A percentile compares a stretch with the other conserved stretches of the same genome.
phyloP scores from a whole-genome alignment of 2,797 vertebrate genomes.

The Hyperoplus lanceolatus region DNA sequence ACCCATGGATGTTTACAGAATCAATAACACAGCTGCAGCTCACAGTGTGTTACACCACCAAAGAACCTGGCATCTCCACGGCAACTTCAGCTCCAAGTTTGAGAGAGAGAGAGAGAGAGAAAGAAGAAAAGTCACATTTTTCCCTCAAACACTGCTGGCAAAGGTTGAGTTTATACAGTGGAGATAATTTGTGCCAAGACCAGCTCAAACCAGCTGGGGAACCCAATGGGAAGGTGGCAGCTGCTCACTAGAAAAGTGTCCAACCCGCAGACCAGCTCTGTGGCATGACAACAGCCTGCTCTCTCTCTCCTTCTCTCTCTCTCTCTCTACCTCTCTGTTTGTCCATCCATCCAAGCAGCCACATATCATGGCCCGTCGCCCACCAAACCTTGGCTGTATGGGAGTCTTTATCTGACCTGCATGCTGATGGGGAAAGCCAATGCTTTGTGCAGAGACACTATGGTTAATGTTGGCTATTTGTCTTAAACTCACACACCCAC shows the following conservation, averaged over 20 bases:
- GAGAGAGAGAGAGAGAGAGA: not conserved
- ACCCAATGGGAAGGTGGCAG: slow-evolving; percentile 81
- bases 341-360: slow-evolving; percentile 55
- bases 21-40: slow-evolving; percentile 52
- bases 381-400: slow-evolving; percentile 57
- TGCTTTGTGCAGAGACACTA: slow-evolving; percentile 56
- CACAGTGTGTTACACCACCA: slow-evolving; percentile 33
- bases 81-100: slow-evolving; percentile 38
- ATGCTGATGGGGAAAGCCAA: slow-evolving; percentile 74
- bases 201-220: slow-evolving; percentile 75
- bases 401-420: slow-evolving; percentile 66
- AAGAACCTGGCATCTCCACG: slow-evolving; percentile 43
- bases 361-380: slow-evolving; percentile 60
- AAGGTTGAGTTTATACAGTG: slow-evolving; percentile 33
- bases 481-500: slow-evolving; percentile 26
- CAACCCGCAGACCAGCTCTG: slow-evolving; percentile 43
- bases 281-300: slow-evolving; percentile 53
- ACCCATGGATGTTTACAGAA: slow-evolving; percentile 62
- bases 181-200: slow-evolving; percentile 54
- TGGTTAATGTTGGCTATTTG: slow-evolving; percentile 41
- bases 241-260: slow-evolving; percentile 59
- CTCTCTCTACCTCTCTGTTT: slow-evolving; percentile 24
- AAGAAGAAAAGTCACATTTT: slow-evolving; percentile 27
- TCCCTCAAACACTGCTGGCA: slow-evolving; percentile 31
- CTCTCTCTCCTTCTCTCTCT: slow-evolving; percentile 24